These are phyloP conservation scores for Monodelphis domestica DNA, from an alignment of 2,797 vertebrate species.

Conservation along the genomic window DNA sequence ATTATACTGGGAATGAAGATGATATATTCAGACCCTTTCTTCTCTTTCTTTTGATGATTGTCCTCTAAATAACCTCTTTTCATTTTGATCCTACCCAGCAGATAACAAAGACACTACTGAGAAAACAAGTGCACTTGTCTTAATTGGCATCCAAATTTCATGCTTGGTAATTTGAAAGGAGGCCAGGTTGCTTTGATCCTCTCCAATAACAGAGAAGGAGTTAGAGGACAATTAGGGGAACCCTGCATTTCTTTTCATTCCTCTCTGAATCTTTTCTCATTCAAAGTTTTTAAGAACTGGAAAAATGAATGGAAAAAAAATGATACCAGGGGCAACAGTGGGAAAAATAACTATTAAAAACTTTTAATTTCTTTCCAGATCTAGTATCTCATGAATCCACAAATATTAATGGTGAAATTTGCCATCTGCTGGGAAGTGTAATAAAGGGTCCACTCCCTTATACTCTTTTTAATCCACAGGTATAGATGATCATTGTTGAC, in stretches of 20 bases:
- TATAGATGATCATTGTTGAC: not conserved
- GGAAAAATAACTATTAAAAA: not conserved
- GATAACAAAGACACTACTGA: not conserved
- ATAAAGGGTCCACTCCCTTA: not conserved
- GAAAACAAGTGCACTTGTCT: not conserved
- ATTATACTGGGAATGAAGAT: not conserved
- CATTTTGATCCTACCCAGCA: not conserved
- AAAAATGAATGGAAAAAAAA: not conserved
- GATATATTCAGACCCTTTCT: not conserved
- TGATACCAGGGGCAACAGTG: not conserved
- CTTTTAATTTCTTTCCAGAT: not conserved
- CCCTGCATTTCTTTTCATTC: not conserved
- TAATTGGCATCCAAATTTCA: not conserved
- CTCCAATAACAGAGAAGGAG: not conserved
- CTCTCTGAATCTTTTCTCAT: not conserved
- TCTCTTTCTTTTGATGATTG: not conserved
- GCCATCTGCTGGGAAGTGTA: not conserved
- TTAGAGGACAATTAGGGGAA: too few relatives aligned
- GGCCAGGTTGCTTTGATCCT: not conserved
- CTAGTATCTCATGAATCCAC: not conserved
- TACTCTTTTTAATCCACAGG: not conserved
- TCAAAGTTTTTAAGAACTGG: not conserved
- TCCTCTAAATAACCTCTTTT: not conserved
- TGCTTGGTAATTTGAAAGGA: not conserved
- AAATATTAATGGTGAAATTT: not conserved